Evolutionary conservation across 1,140 invertebrate species (phyloP).

Genomic region (Octopus sinensis): DNA sequence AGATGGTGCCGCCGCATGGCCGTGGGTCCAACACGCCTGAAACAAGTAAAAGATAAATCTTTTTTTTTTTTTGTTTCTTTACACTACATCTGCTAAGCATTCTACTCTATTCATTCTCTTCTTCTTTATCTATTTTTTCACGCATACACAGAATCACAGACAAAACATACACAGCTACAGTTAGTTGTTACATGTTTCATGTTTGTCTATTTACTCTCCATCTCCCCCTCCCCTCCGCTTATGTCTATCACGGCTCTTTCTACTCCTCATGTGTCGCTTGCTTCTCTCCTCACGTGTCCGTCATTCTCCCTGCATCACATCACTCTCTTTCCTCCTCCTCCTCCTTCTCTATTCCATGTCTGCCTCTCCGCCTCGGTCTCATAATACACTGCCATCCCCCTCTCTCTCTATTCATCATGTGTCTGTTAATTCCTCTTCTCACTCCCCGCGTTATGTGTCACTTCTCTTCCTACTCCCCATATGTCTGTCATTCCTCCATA

Average conservation of each 20-base stretch:
- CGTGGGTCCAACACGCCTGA: no score
- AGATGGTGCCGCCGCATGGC: no score
- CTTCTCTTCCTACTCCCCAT: background rate
- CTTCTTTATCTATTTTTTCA: no score
- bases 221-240: constrained; percentile 13
- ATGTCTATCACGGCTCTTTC: background rate
- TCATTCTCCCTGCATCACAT: constrained; percentile 11
- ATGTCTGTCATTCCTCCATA: background rate
- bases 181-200: background rate
- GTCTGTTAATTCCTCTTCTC: background rate
- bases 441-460: background rate
- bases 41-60: no score
- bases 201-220: constrained; percentile 7
- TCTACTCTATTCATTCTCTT: no score
- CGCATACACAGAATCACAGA: background rate
- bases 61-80: no score
- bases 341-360: background rate
- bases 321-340: constrained; percentile 14
- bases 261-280: background rate
- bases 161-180: background rate
- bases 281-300: constrained; percentile 9
- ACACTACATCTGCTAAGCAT: no score
- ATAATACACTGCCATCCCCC: constrained; percentile 22
- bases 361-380: constrained; percentile 14
- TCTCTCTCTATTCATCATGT: background rate